These are phyloP conservation scores for Spatulosminthurus flaviceps DNA, from an alignment of 2,888 invertebrate genomes.

Conservation along the genomic window DNA sequence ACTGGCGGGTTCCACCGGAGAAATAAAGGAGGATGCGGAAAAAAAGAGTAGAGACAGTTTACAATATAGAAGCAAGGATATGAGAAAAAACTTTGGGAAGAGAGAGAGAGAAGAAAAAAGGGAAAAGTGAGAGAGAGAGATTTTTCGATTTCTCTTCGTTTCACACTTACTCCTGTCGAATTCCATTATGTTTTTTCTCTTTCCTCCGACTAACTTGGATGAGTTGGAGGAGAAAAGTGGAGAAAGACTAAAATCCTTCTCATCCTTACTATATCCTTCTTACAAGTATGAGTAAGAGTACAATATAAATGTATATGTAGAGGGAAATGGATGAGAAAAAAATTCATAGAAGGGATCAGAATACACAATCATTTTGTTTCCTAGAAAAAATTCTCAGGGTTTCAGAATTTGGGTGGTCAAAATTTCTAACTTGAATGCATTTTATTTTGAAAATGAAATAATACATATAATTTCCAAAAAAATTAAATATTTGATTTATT, in stretches of 20 bases:
- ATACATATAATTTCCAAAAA: too few relatives aligned
- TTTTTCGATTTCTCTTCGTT: slow-evolving; percentile 32
- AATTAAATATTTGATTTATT: too few relatives aligned
- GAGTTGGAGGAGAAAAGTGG: neutral
- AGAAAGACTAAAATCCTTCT: slow-evolving; percentile 33
- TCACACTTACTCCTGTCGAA: slow-evolving; percentile 50
- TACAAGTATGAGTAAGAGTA: too few relatives aligned
- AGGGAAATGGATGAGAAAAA: too few relatives aligned
- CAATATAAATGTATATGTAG: too few relatives aligned
- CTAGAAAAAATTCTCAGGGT: too few relatives aligned
- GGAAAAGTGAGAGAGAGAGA: slow-evolving; percentile 31
- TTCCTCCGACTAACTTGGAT: slow-evolving; percentile 9
- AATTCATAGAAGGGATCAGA: too few relatives aligned
- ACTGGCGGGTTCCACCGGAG: neutral
- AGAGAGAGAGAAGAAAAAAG: slow-evolving; percentile 1
- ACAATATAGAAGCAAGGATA: neutral
- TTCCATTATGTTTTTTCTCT: slow-evolving; percentile 44
- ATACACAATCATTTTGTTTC: too few relatives aligned
- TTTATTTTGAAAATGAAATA: too few relatives aligned
- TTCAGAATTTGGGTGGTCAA: too few relatives aligned
- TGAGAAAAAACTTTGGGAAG: neutral
- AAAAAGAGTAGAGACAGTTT: neutral
- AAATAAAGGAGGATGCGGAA: too few relatives aligned
- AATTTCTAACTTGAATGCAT: too few relatives aligned
- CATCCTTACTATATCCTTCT: neutral